phyloP scores from a whole-genome alignment of 2,888 invertebrate species.

The Allygus modestus region DNA sequence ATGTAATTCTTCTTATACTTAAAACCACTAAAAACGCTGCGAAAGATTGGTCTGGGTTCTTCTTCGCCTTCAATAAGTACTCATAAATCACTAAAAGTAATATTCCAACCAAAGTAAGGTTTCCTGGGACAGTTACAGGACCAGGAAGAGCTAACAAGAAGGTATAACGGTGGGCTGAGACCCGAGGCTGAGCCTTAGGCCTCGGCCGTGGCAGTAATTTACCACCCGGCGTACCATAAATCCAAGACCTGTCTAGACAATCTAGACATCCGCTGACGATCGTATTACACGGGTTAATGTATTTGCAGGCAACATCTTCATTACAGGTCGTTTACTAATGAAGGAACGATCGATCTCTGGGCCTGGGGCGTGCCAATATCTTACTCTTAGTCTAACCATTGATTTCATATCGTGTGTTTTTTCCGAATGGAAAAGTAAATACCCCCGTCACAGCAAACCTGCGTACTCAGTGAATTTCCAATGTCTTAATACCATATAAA shows the following conservation, averaged over 20 bases:
- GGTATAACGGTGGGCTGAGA: background rate
- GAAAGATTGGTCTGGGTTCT: too few relatives aligned
- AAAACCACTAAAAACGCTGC: too few relatives aligned
- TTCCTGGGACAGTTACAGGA: background rate
- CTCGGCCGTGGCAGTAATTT: background rate
- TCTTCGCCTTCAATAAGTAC: background rate
- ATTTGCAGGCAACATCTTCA: constrained; percentile 11
- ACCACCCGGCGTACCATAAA: background rate
- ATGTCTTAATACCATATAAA: too few relatives aligned
- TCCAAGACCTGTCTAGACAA: background rate
- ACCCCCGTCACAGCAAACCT: too few relatives aligned
- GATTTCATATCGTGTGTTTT: background rate
- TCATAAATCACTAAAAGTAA: background rate
- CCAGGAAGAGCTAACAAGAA: constrained; percentile 17
- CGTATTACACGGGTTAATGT: background rate
- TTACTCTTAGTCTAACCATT: too few relatives aligned
- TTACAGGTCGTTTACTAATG: constrained; percentile 4
- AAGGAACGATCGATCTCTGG: background rate
- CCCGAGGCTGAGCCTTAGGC: background rate
- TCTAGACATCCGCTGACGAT: background rate
- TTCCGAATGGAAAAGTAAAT: background rate
- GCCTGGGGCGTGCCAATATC: background rate
- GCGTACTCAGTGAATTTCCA: too few relatives aligned
- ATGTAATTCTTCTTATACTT: too few relatives aligned
- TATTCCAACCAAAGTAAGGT: background rate